Evolutionary conservation across 2,113 vertebrate species (phyloP).

Genomic region (Ceyx melanurus): DNA sequence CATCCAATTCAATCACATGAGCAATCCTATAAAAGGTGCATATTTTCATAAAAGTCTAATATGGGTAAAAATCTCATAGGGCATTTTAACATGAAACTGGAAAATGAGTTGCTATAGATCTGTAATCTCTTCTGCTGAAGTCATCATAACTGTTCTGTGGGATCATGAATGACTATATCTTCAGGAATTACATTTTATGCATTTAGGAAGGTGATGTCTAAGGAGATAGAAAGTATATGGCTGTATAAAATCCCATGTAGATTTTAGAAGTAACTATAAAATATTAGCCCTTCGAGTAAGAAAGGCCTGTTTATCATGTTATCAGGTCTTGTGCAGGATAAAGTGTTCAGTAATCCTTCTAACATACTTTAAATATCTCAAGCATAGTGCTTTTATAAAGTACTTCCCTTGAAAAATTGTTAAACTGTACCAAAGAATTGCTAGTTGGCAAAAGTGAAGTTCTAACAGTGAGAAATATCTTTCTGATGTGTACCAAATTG

Average conservation of each 20-base stretch:
- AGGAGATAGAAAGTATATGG: slow-evolving; percentile 38
- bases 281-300: slow-evolving; percentile 50
- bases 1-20: slow-evolving; percentile 57
- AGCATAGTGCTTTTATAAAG: neutral
- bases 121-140: slow-evolving; percentile 66
- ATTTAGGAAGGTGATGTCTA: slow-evolving; percentile 39
- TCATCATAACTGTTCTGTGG: slow-evolving; percentile 63
- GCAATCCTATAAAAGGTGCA: slow-evolving; percentile 64
- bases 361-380: slow-evolving; percentile 18
- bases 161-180: slow-evolving; percentile 44
- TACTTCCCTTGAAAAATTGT: slow-evolving; percentile 25
- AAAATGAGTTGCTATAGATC: slow-evolving; percentile 56
- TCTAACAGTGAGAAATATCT: slow-evolving; percentile 63
- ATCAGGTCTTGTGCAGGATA: neutral
- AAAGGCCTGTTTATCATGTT: slow-evolving; percentile 46
- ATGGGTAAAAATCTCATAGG: slow-evolving; percentile 61
- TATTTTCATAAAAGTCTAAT: slow-evolving; percentile 71
- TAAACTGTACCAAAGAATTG: neutral
- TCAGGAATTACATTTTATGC: slow-evolving; percentile 52
- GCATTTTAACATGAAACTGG: slow-evolving; percentile 59
- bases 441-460: slow-evolving; percentile 47
- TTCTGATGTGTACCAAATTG: slow-evolving; percentile 67
- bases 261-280: slow-evolving; percentile 53
- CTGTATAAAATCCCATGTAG: slow-evolving; percentile 56
- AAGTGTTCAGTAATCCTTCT: slow-evolving; percentile 14